Evolutionary conservation across 2,797 vertebrate genomes (phyloP), one percentile per base, ranked within the genome.

Genomic region (Gallinago stenura): DNA sequence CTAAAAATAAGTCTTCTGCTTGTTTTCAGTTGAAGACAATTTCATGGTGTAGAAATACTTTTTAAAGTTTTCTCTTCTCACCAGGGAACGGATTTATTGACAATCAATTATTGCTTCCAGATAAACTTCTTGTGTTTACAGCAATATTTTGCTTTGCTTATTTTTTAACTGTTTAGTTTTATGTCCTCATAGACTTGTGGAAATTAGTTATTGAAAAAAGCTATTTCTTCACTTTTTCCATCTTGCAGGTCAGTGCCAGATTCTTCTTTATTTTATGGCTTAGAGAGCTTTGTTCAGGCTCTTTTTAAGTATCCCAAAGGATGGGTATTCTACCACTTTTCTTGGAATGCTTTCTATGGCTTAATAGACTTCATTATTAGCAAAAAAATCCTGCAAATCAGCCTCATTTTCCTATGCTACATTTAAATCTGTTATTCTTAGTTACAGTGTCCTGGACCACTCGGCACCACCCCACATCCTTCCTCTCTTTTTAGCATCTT

Each of bases 181-280:
- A 77, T 70, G 41, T 70, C 86, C 70, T 76, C 41, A 90, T 16
- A 60, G 62, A 33, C 51, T 82, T 61, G 61, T 84, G 73, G 77
- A 96, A 93, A 95, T 90, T 70, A 91, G n/a, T 87, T 90, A 72
- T 84, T 93, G 85, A 35, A 88, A 85, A 94, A 95, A 96, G 37
- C 20, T 57, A 70, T 84, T 96, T 94, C 87, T 83, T 94, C 87
- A 93, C 56, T 85, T 96, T 97, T 96, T 95, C 87, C 80, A 76
- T 93, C 35, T 83, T 58, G 46, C 50, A 72, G 72, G 28, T 88
- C 69, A 69, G 5, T 7, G 45, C 75, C 82, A 93, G 75, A 33
- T 43, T 92, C 53, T 64, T 93, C 78, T 48, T 73, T 92, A 91
- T 89, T 96, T 96, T 93, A 96, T 66, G 80, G 51, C 48, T 87